Conservation (phyloP, 2,888 invertebrate species). For the Oligia latruncula region DNA sequence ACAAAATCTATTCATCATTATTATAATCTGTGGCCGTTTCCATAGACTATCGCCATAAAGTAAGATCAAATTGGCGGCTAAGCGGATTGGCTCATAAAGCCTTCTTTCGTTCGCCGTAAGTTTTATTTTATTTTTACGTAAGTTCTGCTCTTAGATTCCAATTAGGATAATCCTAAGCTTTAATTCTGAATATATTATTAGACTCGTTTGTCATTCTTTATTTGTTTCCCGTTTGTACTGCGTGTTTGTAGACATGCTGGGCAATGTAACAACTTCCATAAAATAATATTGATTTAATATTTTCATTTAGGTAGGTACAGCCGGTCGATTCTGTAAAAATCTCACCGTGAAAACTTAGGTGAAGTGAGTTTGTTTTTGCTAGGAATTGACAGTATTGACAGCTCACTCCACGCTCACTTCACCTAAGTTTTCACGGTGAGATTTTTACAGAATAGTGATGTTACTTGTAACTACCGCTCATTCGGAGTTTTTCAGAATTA, state of each 20-base stretch:
- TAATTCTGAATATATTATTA: background rate
- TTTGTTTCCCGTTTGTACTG: background rate
- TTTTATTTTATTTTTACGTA: constrained; percentile 18
- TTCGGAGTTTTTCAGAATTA: background rate
- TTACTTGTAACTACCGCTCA: background rate
- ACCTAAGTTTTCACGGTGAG: too few species aligned
- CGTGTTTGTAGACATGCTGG: background rate
- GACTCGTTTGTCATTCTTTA: background rate
- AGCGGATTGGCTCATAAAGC: constrained; percentile 38
- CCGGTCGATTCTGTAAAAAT: too few species aligned
- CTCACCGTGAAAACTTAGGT: too few species aligned
- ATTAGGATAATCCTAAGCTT: background rate
- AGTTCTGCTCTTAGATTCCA: constrained; percentile 17
- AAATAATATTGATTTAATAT: background rate
- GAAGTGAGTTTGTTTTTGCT: too few species aligned
- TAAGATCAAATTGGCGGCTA: constrained; percentile 54
- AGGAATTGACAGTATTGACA: too few species aligned
- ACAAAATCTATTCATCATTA: constrained; percentile 25
- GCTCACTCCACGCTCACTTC: too few species aligned
- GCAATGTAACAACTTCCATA: background rate
- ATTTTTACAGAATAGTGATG: background rate
- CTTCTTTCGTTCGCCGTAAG: constrained; percentile 13
- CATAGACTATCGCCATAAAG: constrained; percentile 52
- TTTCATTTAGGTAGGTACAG: background rate
- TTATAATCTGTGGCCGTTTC: constrained; percentile 47